A percentile compares a stretch with the other conserved stretches of the same genome.
These are phyloP conservation scores for Peromyscus californicus DNA, from an alignment of 2,113 vertebrate species.

Conservation along the genomic window DNA sequence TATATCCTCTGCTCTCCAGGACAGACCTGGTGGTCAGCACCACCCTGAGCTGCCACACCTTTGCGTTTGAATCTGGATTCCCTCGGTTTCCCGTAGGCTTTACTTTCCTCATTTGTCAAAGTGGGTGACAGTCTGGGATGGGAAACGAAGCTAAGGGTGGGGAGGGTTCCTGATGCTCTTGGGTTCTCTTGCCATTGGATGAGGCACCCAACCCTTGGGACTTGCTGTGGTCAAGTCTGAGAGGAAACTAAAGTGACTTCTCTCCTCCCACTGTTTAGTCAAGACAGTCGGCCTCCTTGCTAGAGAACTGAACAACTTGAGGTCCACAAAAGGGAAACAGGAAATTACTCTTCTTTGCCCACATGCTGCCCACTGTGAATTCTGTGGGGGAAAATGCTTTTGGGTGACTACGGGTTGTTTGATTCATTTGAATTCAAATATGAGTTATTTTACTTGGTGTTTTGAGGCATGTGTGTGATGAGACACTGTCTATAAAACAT, in stretches of 20 bases:
- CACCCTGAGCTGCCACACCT: neutral
- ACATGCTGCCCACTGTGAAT: neutral
- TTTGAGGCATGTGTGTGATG: neutral
- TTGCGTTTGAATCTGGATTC: neutral
- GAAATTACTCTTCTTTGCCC: neutral
- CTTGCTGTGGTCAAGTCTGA: neutral
- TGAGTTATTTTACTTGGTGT: neutral
- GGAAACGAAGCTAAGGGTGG: neutral
- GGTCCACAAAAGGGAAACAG: neutral
- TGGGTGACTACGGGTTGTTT: neutral
- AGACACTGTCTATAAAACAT: neutral
- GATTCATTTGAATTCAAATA: neutral
- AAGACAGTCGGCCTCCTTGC: neutral
- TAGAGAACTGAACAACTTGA: neutral
- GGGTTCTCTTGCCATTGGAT: neutral
- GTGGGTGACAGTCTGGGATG: neutral
- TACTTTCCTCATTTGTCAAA: neutral
- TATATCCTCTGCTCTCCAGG: neutral
- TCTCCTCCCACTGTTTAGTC: neutral
- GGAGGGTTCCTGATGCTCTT: neutral
- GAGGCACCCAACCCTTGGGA: neutral
- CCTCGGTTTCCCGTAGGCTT: neutral
- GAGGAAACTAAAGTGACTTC: neutral
- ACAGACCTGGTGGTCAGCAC: neutral
- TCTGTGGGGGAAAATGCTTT: neutral